Evolutionary conservation across 2,888 invertebrate genomes (phyloP), one percentile per base, ranked within the genome.

Genomic region (Papilio demoleus): DNA sequence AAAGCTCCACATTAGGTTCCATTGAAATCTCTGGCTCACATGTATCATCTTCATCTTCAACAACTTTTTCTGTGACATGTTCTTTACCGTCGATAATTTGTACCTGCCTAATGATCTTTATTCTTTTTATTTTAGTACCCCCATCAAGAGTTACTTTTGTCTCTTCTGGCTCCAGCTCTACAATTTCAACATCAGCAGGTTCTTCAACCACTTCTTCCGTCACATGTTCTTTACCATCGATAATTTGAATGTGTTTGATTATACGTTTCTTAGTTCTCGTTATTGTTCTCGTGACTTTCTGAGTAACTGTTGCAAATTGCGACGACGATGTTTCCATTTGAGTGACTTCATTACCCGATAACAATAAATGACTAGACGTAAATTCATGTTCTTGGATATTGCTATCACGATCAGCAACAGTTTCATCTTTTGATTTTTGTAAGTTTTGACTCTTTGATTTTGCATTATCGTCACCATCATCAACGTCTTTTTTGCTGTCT

Each of bases 191-290:
- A 80, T 96, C 96, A 81, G 96, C 97, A 0, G 97, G 97, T 84
- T 97, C 97, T 79, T 97, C 97, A 65, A 97, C 94, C 0, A 97
- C 91, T 88, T 97, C 97, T 87, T 97, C 97, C 1, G 95, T 96
- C 0, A 96, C 94, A 71, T 95, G 95, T 85, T 97, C 97, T 85
- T 96, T 95, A 0, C 97, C 97, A 82, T 97, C 95, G 70, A 97
- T 94, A 8, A 97, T 95, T 27, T 95, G 95, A 17, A 96, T 94
- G 75, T 95, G 95, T 76, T 95, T 94, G 53, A 97, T 95, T 19
- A 97, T 95, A 75, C 95, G 94, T 70, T 95, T 93, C 31, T 95
- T 95, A 77, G 95, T 96, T 71, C 95, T 93, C 34, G 96, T 95
- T 14, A 96, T 94, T 81, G 95, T 94, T 77, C 96, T 93, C 0